Percentiles rank a stretch among this genome's conserved stretches.
phyloP scores from a whole-genome alignment of 2,113 vertebrate species.

The Cephalopterus ornatus region DNA sequence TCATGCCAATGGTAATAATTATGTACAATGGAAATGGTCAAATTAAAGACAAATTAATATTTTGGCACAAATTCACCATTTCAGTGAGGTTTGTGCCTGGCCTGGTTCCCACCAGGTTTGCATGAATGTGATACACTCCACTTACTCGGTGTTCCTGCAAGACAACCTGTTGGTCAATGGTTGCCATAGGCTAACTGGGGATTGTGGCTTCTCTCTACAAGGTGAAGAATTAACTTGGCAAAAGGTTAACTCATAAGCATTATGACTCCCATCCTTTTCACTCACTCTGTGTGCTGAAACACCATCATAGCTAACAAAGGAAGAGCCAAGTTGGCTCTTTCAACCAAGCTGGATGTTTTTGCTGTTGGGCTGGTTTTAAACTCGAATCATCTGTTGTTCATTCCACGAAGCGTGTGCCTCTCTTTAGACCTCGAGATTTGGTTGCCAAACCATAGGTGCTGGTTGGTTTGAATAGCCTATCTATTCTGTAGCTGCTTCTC shows the following conservation, averaged over 20 bases:
- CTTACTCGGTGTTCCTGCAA: background rate
- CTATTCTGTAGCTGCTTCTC: background rate
- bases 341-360: background rate
- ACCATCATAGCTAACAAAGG: background rate
- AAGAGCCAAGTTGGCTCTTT: background rate
- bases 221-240: background rate
- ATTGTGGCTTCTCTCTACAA: background rate
- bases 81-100: background rate
- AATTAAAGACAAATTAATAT: slow-evolving; percentile 16
- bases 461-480: background rate
- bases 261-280: background rate
- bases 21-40: background rate
- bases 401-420: background rate
- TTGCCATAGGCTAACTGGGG: background rate
- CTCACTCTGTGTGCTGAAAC: background rate
- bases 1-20: background rate
- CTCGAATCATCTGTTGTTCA: background rate
- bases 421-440: background rate
- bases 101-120: background rate
- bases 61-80: background rate
- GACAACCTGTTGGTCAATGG: background rate
- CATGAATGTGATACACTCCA: background rate
- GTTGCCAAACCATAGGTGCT: background rate
- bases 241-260: background rate
- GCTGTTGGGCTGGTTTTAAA: background rate